Evolutionary conservation across 2,113 vertebrate species (phyloP).

Genomic region (Eidolon helvum): DNA sequence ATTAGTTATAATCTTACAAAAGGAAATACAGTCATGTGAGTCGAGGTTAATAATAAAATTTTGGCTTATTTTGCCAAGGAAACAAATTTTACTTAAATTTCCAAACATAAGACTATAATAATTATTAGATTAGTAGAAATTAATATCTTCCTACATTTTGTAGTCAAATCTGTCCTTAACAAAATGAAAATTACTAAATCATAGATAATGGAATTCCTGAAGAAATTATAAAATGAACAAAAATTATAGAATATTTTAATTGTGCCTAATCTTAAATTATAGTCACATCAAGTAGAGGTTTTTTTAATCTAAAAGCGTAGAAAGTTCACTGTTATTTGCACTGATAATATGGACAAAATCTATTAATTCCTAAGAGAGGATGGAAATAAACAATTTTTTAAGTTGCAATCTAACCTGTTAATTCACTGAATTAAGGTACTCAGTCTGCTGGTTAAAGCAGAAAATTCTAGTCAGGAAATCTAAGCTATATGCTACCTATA

Average conservation of each 20-base stretch:
- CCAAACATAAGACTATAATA: slow-evolving; percentile 7
- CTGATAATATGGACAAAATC: neutral
- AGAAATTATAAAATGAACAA: neutral
- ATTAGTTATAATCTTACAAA: neutral
- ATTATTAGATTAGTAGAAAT: neutral
- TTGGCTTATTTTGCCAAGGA: neutral
- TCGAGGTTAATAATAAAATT: neutral
- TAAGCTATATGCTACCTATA: neutral
- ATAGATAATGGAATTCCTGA: neutral
- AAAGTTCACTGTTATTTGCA: neutral
- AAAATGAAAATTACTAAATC: slow-evolving; percentile 11
- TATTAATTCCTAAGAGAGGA: neutral
- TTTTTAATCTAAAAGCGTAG: neutral
- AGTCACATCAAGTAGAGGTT: neutral
- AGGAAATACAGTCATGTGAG: neutral
- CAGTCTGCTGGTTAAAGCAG: neutral
- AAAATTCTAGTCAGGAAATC: neutral
- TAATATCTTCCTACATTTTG: neutral
- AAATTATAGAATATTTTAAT: neutral
- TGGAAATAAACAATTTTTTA: neutral
- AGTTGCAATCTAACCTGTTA: neutral
- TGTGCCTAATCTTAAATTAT: neutral
- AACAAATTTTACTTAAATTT: slow-evolving; percentile 22
- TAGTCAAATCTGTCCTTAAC: neutral
- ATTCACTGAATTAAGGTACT: neutral